Evolutionary conservation across 2,888 invertebrate species (phyloP), one percentile per base, ranked within the genome.

Genomic region (Plagodis pulveraria): DNA sequence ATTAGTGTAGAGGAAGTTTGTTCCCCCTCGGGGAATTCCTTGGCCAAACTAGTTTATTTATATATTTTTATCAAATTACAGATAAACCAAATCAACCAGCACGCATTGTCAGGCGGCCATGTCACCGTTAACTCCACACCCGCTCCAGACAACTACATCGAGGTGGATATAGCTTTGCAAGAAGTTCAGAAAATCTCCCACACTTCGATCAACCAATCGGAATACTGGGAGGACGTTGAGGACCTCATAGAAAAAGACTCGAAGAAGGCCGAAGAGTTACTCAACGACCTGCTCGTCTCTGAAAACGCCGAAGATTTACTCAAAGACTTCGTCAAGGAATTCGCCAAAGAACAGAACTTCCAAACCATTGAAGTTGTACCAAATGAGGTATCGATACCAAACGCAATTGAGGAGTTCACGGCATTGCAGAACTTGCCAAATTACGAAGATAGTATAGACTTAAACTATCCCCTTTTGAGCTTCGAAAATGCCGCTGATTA

Each of bases 41-140:
- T 38, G 38, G 5, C 5, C 0, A 38, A 38, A 6, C 7, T 8
- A 38, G 9, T 9, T 38, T 22, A 4, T 6, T 11, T 11, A 42
- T 12, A 43, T 5, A 0, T 46, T 11, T 46, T n/a, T 6, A 6
- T 47, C 5, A 12, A 34, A 38, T 80, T 77, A 0, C 81, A 88
- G 88, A 80, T 87, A 47, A 81, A 63, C 47, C 83, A 87, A 63
- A 71, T 88, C 0, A 89, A 90, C 73, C 78, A 77, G 33, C 81
- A 83, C 12, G 84, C 83, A 0, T 68, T 90, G 6, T 81, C 87
- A 0, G 90, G 90, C 0, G 90, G 90, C 0, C 84, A 89, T 6
- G 84, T 91, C 0, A 77, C 83, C 4, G 84, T 88, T 0, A 87
- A 86, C 65, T 67, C 74, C 0, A 65, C 65, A 0, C 69, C 69